Evolutionary conservation across 2,888 invertebrate genomes (phyloP).

Genomic region (Portevinia maculata): DNA sequence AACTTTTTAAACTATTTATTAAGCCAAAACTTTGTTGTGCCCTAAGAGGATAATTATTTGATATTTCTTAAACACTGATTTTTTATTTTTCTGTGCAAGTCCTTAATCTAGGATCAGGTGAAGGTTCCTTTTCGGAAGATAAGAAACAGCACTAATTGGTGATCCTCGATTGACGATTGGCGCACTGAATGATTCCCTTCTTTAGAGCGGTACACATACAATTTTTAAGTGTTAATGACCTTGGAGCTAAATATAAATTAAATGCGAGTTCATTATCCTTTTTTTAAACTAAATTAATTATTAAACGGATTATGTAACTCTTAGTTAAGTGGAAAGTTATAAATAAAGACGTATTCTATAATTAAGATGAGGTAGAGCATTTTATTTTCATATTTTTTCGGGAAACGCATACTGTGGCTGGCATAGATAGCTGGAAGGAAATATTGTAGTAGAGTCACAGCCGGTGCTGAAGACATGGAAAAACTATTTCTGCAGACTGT

Average conservation of each 20-base stretch:
- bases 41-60: slow-evolving; percentile 44
- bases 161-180: slow-evolving; percentile 73
- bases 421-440: no score
- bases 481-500: no score
- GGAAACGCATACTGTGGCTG: no score
- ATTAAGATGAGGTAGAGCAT: slow-evolving; percentile 23
- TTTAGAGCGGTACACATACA: slow-evolving; percentile 23
- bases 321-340: slow-evolving; percentile 49
- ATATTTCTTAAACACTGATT: background rate
- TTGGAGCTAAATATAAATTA: slow-evolving; percentile 30
- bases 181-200: slow-evolving; percentile 22
- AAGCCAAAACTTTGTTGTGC: slow-evolving; percentile 52
- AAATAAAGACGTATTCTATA: slow-evolving; percentile 61
- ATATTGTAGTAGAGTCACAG: no score
- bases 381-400: background rate
- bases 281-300: slow-evolving; percentile 50
- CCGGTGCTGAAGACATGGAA: no score
- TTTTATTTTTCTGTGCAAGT: slow-evolving; percentile 40
- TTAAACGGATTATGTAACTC: slow-evolving; percentile 55
- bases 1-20: slow-evolving; percentile 50
- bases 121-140: background rate
- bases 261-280: slow-evolving; percentile 26
- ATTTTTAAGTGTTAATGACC: slow-evolving; percentile 50
- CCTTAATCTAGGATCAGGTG: slow-evolving; percentile 71
- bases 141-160: slow-evolving; percentile 9